phyloP scores from a whole-genome alignment of 2,797 vertebrate genomes.

The Botia almorhae region DNA sequence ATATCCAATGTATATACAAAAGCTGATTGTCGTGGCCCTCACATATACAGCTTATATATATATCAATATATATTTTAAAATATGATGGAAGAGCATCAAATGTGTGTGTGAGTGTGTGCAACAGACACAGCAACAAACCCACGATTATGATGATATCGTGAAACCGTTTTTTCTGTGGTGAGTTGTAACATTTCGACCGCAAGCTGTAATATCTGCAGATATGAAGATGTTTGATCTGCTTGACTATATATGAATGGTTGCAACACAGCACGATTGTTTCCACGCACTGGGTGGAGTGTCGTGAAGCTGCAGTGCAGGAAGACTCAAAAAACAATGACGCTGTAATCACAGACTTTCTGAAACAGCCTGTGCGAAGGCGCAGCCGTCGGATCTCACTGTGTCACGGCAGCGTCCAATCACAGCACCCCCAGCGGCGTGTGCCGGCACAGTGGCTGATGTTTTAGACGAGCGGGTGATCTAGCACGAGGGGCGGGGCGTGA shows the following conservation, averaged over 20 bases:
- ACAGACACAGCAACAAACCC: neutral
- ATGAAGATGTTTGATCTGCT: neutral
- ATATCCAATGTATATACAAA: no score
- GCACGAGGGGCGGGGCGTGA: constrained; percentile 61
- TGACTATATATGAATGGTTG: constrained; percentile 1
- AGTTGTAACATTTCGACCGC: neutral
- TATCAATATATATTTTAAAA: no score
- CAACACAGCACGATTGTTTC: neutral
- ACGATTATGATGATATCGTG: no score
- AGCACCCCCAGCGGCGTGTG: constrained; percentile 74
- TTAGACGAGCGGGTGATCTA: constrained; percentile 75
- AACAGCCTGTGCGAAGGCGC: constrained; percentile 11
- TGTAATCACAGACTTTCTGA: constrained; percentile 32
- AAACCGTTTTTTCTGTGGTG: neutral
- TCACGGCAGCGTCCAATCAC: constrained; percentile 66
- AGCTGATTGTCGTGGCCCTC: no score
- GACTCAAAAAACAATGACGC: constrained; percentile 13
- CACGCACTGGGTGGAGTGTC: neutral
- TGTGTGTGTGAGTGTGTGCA: no score
- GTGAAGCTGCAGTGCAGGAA: constrained; percentile 1
- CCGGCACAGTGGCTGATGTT: constrained; percentile 72
- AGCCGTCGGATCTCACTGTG: constrained; percentile 48
- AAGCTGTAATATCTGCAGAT: neutral
- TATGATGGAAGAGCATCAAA: no score
- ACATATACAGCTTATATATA: no score